phyloP scores from a whole-genome alignment of 2,797 vertebrate genomes.

The Danio choprae region DNA sequence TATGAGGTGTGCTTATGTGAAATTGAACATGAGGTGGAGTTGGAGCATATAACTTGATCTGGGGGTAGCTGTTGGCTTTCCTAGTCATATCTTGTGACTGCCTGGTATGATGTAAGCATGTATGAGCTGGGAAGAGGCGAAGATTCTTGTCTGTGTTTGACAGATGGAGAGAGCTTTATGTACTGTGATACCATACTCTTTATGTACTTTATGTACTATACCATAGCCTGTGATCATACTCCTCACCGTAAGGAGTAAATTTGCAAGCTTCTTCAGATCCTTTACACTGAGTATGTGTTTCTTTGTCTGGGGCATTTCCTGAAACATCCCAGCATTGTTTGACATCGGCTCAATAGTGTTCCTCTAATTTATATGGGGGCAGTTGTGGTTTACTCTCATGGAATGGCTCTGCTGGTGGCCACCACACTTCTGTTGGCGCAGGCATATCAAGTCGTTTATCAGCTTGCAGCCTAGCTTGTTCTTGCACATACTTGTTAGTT shows the following conservation, averaged over 20 bases:
- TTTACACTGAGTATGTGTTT: background rate
- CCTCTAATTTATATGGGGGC: too few relatives aligned
- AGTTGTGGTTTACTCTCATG: background rate
- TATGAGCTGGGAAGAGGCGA: background rate
- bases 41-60: background rate
- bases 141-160: background rate
- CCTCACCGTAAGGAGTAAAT: background rate
- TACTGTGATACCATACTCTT: background rate
- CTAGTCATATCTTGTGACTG: background rate
- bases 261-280: background rate
- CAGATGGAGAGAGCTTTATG: background rate
- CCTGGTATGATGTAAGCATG: background rate
- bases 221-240: background rate
- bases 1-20: background rate
- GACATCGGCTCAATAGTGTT: background rate
- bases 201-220: too few relatives aligned
- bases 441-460: background rate
- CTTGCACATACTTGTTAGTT: conserved; percentile 2
- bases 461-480: conserved; percentile 2
- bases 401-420: background rate
- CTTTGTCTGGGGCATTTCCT: too few relatives aligned
- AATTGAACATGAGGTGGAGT: background rate
- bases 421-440: background rate
- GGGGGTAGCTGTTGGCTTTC: background rate
- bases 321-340: too few relatives aligned